Evolutionary conservation across 2,888 invertebrate genomes (phyloP).

Genomic region (Leucoma salicis): DNA sequence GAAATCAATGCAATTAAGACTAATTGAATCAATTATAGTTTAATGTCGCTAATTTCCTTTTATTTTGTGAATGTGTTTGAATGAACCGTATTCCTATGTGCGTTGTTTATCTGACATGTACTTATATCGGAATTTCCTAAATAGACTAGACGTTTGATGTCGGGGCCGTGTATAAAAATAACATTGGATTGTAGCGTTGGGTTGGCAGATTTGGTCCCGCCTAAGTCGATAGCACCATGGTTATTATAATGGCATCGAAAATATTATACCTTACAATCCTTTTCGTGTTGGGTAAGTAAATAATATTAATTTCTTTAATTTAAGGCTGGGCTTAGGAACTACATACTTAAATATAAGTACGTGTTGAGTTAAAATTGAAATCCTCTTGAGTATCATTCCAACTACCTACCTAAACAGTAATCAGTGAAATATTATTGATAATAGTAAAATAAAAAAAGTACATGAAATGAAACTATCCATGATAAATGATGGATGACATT

Average conservation of each 20-base stretch:
- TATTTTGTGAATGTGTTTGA: conserved; percentile 33
- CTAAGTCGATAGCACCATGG: conserved; percentile 40
- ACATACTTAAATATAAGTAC: no score
- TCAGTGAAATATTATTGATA: no score
- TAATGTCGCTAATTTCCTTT: no score
- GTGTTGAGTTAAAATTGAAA: no score
- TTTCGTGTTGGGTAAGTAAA: conserved; percentile 57
- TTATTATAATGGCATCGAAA: conserved; percentile 49
- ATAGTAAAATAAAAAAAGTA: no score
- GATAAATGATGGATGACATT: no score
- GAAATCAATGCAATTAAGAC: conserved; percentile 42
- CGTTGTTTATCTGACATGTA: conserved; percentile 72
- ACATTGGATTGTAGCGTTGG: conserved; percentile 66
- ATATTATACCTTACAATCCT: conserved; percentile 42
- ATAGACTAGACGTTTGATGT: conserved; percentile 76
- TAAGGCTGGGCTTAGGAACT: no score
- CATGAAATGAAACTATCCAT: no score
- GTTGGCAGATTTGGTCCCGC: conserved; percentile 56
- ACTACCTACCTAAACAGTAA: no score
- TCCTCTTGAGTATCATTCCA: no score
- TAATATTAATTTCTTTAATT: no score
- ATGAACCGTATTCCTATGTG: conserved; percentile 49
- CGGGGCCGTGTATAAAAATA: conserved; percentile 78
- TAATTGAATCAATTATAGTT: conserved; percentile 29
- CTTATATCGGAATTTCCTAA: conserved; percentile 70